Base-by-base conservation (phyloP, 1,140 invertebrate species). In the Nephotettix cincticeps region DNA sequence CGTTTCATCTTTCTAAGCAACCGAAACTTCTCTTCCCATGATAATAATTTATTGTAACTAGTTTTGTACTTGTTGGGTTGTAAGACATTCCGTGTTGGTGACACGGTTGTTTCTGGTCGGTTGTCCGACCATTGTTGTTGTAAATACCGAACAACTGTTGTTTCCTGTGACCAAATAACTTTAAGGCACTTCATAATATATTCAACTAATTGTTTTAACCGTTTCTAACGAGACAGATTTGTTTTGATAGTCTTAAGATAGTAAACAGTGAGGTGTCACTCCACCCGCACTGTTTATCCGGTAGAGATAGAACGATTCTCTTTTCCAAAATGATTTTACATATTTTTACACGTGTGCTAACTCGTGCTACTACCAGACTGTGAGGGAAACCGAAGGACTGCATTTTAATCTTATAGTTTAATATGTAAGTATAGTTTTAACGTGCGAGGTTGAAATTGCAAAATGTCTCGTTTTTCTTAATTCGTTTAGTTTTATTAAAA, bases 151-250 rank as follows among this genome's bases (percentile, higher is more conserved):
- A 47, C 66, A 68, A 68, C 61, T 63, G 56, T 63, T 70, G 40
- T 64, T 69, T 70, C 69, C 69, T 70, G 69, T 70, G 69, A 70
- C 69, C 69, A 70, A 70, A 70, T 70, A 70, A 70, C 58, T 47
- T 63, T 70, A 64, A 65, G 58, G 66, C 66, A 68, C 66, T 68
- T 68, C 45, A 19, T 23, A 51, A 54, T 65, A 36, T 65, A 36
- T 32, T 65, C 36, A 36, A 65, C 36, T 65, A 65, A 36, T 65
- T 36, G 29, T 65, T 36, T 65, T 25, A 36, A n/a, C 36, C 11
- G 11, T 36, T 36, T 11, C 19, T 19, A 19, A 43, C 36, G 29
- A 65, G 29, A 23, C 27, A 47, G 40, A 54, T 29, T 68, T 27
- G 19, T 68, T 29, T 54, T 54, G 9, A 23, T 68, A 68, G 11